phyloP scores from a whole-genome alignment of 2,888 invertebrate species.

The Diaperis boleti region DNA sequence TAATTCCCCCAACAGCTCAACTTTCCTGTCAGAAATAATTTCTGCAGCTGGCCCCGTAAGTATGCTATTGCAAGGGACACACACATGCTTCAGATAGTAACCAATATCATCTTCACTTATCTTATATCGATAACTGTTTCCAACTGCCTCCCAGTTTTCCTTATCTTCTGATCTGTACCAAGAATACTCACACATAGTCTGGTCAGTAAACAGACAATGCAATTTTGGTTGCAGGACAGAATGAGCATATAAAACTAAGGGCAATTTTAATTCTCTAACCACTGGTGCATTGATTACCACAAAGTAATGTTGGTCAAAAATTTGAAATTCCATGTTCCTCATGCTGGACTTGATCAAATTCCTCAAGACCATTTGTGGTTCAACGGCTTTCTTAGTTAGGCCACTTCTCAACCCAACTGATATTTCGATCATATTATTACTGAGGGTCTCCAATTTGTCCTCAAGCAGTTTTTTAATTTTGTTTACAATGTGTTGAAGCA shows the following conservation, averaged over 20 bases:
- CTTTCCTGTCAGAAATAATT: conserved; percentile 69
- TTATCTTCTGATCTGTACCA: conserved; percentile 75
- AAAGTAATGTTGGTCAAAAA: conserved; percentile 70
- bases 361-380: conserved; percentile 23
- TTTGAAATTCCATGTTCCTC: conserved; percentile 34
- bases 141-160: conserved; percentile 72
- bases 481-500: conserved; percentile 44
- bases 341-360: conserved; percentile 29
- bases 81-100: conserved; percentile 73
- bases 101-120: conserved; percentile 75
- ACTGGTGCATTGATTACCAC: conserved; percentile 81
- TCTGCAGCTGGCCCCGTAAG: conserved; percentile 73
- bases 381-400: conserved; percentile 21
- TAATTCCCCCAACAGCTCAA: conserved; percentile 68
- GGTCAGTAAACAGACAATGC: conserved; percentile 72
- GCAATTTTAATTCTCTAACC: conserved; percentile 74
- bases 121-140: conserved; percentile 71
- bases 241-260: conserved; percentile 77
- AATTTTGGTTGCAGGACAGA: conserved; percentile 82
- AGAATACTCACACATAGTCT: conserved; percentile 70
- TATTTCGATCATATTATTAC: conserved; percentile 17
- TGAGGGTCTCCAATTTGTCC: not conserved
- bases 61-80: conserved; percentile 66
- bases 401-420: conserved; percentile 23
- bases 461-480: conserved; percentile 35